Evolutionary conservation across 2,797 vertebrate genomes (phyloP), one percentile per base, ranked within the genome.

Genomic region (Hafferia zeledoni): DNA sequence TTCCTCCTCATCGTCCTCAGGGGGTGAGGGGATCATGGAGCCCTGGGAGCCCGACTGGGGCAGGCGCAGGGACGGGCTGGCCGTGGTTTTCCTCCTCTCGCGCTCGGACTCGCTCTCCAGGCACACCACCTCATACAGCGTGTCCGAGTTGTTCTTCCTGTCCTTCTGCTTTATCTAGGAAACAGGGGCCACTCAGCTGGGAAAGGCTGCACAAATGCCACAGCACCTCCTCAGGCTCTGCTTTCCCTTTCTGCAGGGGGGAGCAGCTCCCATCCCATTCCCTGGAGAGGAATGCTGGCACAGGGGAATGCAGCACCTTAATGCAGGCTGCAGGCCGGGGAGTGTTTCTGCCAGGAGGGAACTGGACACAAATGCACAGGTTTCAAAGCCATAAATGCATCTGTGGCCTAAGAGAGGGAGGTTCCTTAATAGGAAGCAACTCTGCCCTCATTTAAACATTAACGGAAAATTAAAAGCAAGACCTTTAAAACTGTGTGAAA

Each of bases 1-100:
- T 99, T 99, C 99, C 87, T 99, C 99, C 92, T 99, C 99, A 37
- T 99, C 99, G 70, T 99, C 99, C 93, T 99, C 99, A 0, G 99
- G 99, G 37, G 99, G 99, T 25, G 99, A 99, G 11, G 99, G 98
- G 87, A 98, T 99, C 97, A 98, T 98, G 15, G 98, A 98, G 68
- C 99, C 98, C 31, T 99, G 98, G 2, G 98, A 98, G 1, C 98
- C 98, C 1, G 98, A 98, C 63, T 98, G 96, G 7, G 98, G 97
- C 78, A 98, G 96, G 59, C 98, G 98, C 49, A 99, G 97, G n/a
- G 98, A 98, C 16, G 99, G 99, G 90, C 98, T 99, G n/a, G 99
- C 99, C n/a, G 99, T 99, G 35, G 99, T 99, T 98, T 99, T 99
- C 83, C 98, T 98, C 55, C 98, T 98, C 95, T 99, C 99, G 95